Conservation (phyloP, 2,888 invertebrate species). For the Heliconius charithonia region DNA sequence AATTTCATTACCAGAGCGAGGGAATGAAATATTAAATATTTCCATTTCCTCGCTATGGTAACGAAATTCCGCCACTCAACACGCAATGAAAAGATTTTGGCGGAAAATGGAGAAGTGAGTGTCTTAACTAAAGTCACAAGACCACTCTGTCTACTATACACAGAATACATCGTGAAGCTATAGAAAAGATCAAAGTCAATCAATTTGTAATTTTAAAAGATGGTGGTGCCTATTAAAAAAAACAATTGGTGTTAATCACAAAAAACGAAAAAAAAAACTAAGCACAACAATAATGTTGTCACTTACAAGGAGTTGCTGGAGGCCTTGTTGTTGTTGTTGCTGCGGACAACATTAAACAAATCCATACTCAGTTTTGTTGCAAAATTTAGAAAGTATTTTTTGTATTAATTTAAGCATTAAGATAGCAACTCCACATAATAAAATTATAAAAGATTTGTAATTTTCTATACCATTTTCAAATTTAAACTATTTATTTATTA, state of each 20-base stretch:
- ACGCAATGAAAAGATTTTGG: too few relatives aligned
- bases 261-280: slow-evolving; percentile 66
- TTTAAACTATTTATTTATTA: not conserved
- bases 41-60: too few relatives aligned
- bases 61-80: too few relatives aligned
- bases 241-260: slow-evolving; percentile 55
- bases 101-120: too few relatives aligned
- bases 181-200: slow-evolving; percentile 10
- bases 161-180: too few relatives aligned
- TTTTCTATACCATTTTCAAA: not conserved
- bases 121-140: too few relatives aligned
- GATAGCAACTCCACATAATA: slow-evolving; percentile 19
- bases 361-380: slow-evolving; percentile 47
- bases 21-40: too few relatives aligned
- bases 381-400: slow-evolving; percentile 12
- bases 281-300: slow-evolving; percentile 65
- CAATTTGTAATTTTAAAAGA: slow-evolving; percentile 44
- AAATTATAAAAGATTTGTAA: slow-evolving; percentile 8
- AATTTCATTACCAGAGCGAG: too few relatives aligned
- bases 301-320: slow-evolving; percentile 96
- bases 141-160: too few relatives aligned
- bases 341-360: slow-evolving; percentile 81
- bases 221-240: slow-evolving; percentile 40
- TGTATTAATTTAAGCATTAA: not conserved
- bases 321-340: slow-evolving; percentile 96